Base-by-base conservation (phyloP, 2,888 invertebrate species). In the Aphodius sticticus region DNA sequence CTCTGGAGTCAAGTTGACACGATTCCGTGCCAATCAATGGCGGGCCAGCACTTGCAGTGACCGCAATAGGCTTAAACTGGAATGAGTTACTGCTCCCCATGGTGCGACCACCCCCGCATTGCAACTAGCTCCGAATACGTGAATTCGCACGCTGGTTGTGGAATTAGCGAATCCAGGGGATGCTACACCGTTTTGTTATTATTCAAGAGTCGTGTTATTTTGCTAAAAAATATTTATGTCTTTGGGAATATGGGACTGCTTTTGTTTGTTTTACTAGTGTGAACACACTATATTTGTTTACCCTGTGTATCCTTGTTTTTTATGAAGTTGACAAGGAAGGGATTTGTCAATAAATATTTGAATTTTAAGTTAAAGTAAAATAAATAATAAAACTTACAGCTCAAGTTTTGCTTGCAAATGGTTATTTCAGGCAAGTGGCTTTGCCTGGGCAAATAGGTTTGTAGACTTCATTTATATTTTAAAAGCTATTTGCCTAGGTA, bases 11-110 rank as follows among this genome's bases (percentile, higher is more conserved):
- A 86, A 53, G 86, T 88, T 87, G 88, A 88, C 88, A 88, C 88
- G 87, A 87, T 87, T 87, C 87, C 83, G 84, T 86, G 87, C 87
- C 88, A 88, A 88, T 88, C 88, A 88, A 87, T 87, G 88, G 86
- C 85, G 85, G 84, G 84, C 85, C 85, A 83, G 83, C 81, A 84
- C 83, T 82, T 83, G 82, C 83, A 82, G 82, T 81, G 82, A 82
- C 84, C 82, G 81, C 82, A 81, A 79, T 78, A 84, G 86, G 86
- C 86, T 87, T 87, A 86, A 69, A 72, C 85, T 85, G 85, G 87
- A 86, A 88, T 88, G 87, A 88, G 86, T 87, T 88, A 88, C 86
- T 82, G 85, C 83, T 85, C 85, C 85, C 86, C 69, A 76, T 81
- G 81, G 84, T 74, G 69, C 81, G 35, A 74, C 78, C 76, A 70